Conservation (phyloP, 2,888 invertebrate species). For the Latheticus oryzae region DNA sequence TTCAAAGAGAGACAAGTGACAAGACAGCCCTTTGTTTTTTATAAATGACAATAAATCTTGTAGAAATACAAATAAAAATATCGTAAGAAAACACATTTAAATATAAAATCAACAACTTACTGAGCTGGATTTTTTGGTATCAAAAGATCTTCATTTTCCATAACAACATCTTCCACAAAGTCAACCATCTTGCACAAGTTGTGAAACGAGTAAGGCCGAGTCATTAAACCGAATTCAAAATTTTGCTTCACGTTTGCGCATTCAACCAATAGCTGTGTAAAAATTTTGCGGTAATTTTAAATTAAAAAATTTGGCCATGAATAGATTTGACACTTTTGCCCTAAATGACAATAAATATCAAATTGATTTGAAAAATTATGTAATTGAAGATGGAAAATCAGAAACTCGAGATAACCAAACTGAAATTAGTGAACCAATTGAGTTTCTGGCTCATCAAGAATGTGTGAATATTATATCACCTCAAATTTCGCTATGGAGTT, state of each 20-base stretch:
- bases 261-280: conserved; percentile 3
- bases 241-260: conserved; percentile 1
- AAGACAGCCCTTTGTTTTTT: too few species aligned
- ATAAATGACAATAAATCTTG: too few species aligned
- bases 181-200: conserved; percentile 58
- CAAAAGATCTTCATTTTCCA: conserved; percentile 61
- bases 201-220: conserved; percentile 20
- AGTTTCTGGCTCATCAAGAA: neutral
- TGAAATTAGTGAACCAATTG: too few species aligned
- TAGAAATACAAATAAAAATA: too few species aligned
- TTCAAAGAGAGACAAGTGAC: too few species aligned
- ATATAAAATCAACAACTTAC: too few species aligned
- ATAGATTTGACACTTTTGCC: conserved; percentile 43
- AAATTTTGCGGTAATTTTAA: conserved; percentile 30
- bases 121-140: conserved; percentile 62
- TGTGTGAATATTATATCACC: conserved; percentile 45
- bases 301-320: conserved; percentile 40
- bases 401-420: too few species aligned
- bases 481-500: conserved; percentile 56
- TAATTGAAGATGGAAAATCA: too few species aligned
- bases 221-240: conserved; percentile 7
- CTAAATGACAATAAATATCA: conserved; percentile 45
- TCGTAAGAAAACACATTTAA: too few species aligned
- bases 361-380: conserved; percentile 43
- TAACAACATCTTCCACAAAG: conserved; percentile 59